Base-by-base conservation (phyloP, 1,140 invertebrate genomes). In the Mactra quadrangularis region DNA sequence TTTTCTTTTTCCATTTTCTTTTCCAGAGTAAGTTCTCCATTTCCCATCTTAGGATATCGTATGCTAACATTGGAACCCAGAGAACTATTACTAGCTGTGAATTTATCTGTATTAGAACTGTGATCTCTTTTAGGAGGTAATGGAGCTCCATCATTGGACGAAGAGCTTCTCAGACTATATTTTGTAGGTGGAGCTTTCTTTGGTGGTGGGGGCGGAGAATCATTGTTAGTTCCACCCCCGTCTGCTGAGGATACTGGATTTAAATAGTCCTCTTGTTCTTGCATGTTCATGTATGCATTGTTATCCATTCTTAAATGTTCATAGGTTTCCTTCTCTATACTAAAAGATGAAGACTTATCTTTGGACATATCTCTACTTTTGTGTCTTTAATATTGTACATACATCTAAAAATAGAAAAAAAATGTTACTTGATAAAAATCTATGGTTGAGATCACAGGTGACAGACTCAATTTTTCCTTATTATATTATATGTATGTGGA, bases 221-320 rank as follows among this genome's bases (percentile, higher is more conserved):
- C 3, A 13, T 27, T 31, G 31, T 22, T 9, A n/a, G 47, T 35
- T 31, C 22, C 17, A n/a, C 29, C 22, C 33, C 33, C 22, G 2
- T 31, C 11, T 3, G 33, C 41, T 17, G 27, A 3, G 11, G 25
- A 33, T 29, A 59, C 57, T 13, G 72, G 72, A 53, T 76, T 60
- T 1, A 76, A 19, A 19, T 76, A 76, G 27, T 76, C 72, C n/a
- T n/a, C 55, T 31, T 60, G 72, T 29, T 76, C 72, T 25, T 53
- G 38, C 41, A 76, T 62, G 27, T 76, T 76, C 31, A 60, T 45
- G 41, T 76, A 76, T 31, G 52, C 52, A 9, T 33, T 31, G n/a
- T 59, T 59, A n/a, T 76, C 72, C 53, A 59, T 47, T 11, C 27
- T 31, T 59, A 76, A 62, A 41, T 3, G 9, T 25, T 76, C 72